Evolutionary conservation across 2,797 vertebrate genomes (phyloP), one percentile per base, ranked within the genome.

Genomic region (Pseudochaenichthys georgianus): DNA sequence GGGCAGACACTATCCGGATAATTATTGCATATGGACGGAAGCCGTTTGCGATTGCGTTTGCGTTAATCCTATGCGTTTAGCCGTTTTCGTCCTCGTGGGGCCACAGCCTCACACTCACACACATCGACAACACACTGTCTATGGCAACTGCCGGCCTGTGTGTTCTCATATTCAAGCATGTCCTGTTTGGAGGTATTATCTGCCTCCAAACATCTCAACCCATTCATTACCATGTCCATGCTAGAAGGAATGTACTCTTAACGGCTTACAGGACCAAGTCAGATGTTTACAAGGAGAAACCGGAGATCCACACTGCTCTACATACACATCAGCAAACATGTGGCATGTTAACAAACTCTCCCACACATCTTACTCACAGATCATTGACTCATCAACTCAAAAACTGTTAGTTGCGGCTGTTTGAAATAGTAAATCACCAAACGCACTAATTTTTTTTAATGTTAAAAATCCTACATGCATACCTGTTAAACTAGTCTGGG

Each of bases 311-410:
- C 3, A 21, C 10, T 42, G 51, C 57, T 64, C 3, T 65, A 81
- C 75, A 54, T 70, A 79, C 78, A 70, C 72, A 64, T 58, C 73
- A 73, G 61, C 63, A 78, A 83, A 84, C 69, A 77, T 75, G 78
- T 52, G 63, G 59, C 62, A 19, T 64, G 59, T 73, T 63, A 79
- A 81, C 68, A 84, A 41, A 77, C 57, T 82, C 50, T 51, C 62
- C 23, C 68, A 55, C 34, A 38, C 34, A 9, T 38, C 34, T 9
- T 38, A 38, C 73, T 69, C 45, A 46, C 70, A 74, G 45, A 79
- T 31, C 73, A 53, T 54, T 53, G 19, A 31, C 42, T 70, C 13
- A 13, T 28, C 45, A 45, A 62, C 73, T 82, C 34, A 38, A 9
- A 38, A 38, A 38, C 34, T 38, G 34, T 38, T 38, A 38, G 34